Evolutionary conservation across 2,888 invertebrate genomes (phyloP).

Genomic region (Xestia c-nigrum): DNA sequence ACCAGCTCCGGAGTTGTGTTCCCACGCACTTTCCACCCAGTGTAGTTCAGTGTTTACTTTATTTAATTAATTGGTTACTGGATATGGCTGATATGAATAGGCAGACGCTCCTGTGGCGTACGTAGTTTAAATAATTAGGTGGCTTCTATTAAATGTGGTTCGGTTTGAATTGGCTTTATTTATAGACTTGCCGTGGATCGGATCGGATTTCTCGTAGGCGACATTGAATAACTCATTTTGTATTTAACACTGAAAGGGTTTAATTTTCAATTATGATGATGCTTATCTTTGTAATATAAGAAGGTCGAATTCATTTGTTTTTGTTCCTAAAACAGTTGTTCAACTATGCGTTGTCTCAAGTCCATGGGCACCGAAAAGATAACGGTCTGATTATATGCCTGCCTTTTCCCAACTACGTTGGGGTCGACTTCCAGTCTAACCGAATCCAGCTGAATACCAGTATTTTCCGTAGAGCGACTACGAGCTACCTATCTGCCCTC

Average conservation of each 20-base stretch:
- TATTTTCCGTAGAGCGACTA: no score
- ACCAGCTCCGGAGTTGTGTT: slow-evolving; percentile 26
- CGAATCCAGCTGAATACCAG: no score
- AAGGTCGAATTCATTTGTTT: no score
- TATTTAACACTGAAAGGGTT: neutral
- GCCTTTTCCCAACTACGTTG: no score
- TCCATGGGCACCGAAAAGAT: no score
- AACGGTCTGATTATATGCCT: no score
- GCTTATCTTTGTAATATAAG: neutral
- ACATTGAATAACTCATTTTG: neutral
- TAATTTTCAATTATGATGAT: neutral
- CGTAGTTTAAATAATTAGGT: slow-evolving; percentile 33
- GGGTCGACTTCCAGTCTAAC: no score
- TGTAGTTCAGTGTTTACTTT: slow-evolving; percentile 53
- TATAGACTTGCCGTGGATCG: neutral
- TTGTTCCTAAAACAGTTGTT: no score
- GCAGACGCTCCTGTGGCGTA: slow-evolving; percentile 7
- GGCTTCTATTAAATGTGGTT: slow-evolving; percentile 21
- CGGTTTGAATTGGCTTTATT: neutral
- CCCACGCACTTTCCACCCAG: slow-evolving; percentile 54
- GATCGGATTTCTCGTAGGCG: neutral
- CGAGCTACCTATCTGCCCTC: no score
- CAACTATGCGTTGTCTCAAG: neutral
- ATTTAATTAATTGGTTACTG: slow-evolving; percentile 61
- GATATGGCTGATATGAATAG: slow-evolving; percentile 22